phyloP scores from a whole-genome alignment of 2,888 invertebrate species.

The Chesias legatella region DNA sequence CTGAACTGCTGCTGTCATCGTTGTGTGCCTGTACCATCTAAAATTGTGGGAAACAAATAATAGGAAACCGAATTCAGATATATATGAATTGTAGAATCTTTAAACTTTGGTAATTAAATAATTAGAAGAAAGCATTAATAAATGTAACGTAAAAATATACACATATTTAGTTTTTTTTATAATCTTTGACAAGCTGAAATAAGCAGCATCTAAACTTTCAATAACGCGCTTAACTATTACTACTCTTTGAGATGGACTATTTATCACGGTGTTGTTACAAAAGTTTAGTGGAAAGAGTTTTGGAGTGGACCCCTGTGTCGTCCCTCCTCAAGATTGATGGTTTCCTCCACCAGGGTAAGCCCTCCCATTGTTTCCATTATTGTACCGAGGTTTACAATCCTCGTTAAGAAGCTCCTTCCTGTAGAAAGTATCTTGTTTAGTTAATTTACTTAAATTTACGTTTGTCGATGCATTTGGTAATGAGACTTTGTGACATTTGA shows the following conservation, averaged over 20 bases:
- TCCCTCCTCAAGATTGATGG: conserved; percentile 68
- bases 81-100: no score
- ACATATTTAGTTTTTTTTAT: no score
- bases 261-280: conserved; percentile 66
- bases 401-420: conserved; percentile 43
- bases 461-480: conserved; percentile 19
- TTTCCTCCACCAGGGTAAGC: conserved; percentile 50
- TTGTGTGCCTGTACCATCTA: no score
- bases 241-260: conserved; percentile 39
- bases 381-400: conserved; percentile 47
- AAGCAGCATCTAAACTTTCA: neutral
- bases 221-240: conserved; percentile 1
- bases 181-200: no score
- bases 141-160: no score
- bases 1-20: no score
- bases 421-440: conserved; percentile 28
- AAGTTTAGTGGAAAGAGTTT: conserved; percentile 68
- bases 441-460: conserved; percentile 35
- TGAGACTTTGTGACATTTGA: conserved; percentile 13
- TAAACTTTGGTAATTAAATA: no score
- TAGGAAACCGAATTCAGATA: no score
- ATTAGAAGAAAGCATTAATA: no score
- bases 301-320: conserved; percentile 65
- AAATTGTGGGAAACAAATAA: no score
- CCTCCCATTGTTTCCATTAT: conserved; percentile 53